Percentiles rank a stretch among this genome's conserved stretches.
Conservation (phyloP, 2,797 vertebrate genomes). For the Thaleichthys pacificus region DNA sequence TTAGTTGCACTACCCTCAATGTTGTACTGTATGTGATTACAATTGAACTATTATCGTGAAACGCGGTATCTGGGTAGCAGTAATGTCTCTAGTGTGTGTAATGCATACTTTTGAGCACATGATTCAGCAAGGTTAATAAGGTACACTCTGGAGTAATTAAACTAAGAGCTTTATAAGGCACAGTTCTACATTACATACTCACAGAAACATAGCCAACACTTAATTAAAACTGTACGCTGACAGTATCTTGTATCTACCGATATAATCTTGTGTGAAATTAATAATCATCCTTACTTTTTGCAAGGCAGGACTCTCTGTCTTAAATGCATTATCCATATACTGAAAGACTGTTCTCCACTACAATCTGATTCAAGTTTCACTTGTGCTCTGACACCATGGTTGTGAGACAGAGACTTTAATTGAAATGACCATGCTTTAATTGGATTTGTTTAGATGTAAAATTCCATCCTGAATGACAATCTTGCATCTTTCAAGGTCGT, state of each 20-base stretch:
- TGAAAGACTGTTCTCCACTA: constrained; percentile 68
- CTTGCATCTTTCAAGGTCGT: constrained; percentile 70
- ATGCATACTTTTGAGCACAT: constrained; percentile 70
- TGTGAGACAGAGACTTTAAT: constrained; percentile 74
- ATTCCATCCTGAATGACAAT: constrained; percentile 74
- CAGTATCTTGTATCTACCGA: constrained; percentile 77
- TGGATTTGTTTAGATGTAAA: constrained; percentile 81
- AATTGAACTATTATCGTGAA: constrained; percentile 21
- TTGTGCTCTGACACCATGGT: constrained; percentile 71
- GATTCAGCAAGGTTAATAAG: constrained; percentile 71
- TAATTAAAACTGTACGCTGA: constrained; percentile 79
- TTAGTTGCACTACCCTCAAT: not conserved
- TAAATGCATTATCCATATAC: constrained; percentile 69
- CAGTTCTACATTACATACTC: constrained; percentile 74
- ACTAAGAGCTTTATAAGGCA: constrained; percentile 77
- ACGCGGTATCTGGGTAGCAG: constrained; percentile 43
- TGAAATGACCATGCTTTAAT: constrained; percentile 79
- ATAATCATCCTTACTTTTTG: constrained; percentile 65
- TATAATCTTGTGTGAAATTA: constrained; percentile 84
- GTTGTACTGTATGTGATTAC: not conserved
- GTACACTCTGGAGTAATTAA: constrained; percentile 78
- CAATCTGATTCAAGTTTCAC: constrained; percentile 86
- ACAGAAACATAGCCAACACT: constrained; percentile 72
- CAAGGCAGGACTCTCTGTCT: constrained; percentile 75
- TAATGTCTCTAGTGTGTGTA: constrained; percentile 57